Evolutionary conservation across 2,888 invertebrate genomes (phyloP).

Genomic region (Eudemis profundana): DNA sequence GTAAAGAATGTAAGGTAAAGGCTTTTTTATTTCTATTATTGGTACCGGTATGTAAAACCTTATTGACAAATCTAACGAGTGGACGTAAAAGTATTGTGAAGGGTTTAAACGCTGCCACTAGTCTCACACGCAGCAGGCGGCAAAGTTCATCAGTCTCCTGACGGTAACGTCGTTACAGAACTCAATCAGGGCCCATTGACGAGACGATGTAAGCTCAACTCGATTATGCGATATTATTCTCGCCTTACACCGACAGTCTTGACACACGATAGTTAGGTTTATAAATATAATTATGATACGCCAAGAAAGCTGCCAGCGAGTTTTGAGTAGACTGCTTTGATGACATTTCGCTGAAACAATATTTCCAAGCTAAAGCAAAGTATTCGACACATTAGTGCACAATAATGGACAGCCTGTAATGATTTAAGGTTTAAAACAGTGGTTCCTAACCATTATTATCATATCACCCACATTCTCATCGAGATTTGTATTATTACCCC

Average conservation of each 20-base stretch:
- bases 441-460: too few species aligned
- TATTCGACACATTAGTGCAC: too few species aligned
- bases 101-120: conserved; percentile 48
- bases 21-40: not conserved
- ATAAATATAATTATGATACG: conserved; percentile 24
- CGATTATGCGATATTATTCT: conserved; percentile 75
- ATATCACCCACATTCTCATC: too few species aligned
- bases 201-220: conserved; percentile 75
- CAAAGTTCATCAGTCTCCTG: conserved; percentile 78
- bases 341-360: too few species aligned
- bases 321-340: too few species aligned
- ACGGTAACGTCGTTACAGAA: conserved; percentile 74
- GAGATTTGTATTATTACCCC: too few species aligned
- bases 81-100: not conserved
- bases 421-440: too few species aligned
- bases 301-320: not conserved
- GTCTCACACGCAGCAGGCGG: conserved; percentile 49
- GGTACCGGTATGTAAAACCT: too few species aligned
- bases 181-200: conserved; percentile 81
- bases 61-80: not conserved
- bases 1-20: too few species aligned
- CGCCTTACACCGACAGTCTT: conserved; percentile 49
- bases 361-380: too few species aligned
- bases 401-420: too few species aligned
- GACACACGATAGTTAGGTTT: conserved; percentile 19